Base-by-base conservation (phyloP, 2,888 invertebrate species). In the Mycalesis mineus region DNA sequence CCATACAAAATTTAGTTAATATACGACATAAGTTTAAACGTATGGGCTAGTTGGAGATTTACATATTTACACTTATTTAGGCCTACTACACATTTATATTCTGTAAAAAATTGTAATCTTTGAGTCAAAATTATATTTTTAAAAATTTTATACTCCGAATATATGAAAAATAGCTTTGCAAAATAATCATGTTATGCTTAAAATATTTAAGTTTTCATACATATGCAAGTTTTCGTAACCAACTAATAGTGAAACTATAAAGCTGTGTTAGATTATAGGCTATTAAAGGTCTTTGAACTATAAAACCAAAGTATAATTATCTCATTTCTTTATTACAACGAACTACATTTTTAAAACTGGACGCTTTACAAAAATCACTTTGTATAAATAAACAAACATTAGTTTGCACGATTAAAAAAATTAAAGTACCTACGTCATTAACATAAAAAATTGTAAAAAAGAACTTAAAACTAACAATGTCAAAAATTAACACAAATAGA, bases 41-140 rank as follows among this genome's bases (percentile, higher is more conserved):
- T 74, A 69, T 65, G 58, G 62, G 57, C 61, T 58, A 61, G 31
- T 33, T 58, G 45, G 33, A 58, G 68, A 73, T 82, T 74, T 84
- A 87, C 85, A 87, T 87, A 87, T 87, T 79, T 87, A 88, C 86
- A 87, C 57, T 66, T 68, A 68, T 57, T 65, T 68, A 68, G 65
- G 65, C 67, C 66, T 67, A 71, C 60, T 58, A 60, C 61, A 67
- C 61, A 67, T 59, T 58, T 56, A 60, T 55, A 56, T 55, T 36
- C 7, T 53, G 44, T 53, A 53, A 53, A 53, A 45, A 53, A 45
- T 33, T 31, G 37, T 28, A 45, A 53, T 45, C 36, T 44, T 22
- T 45, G 36, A 59, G 63, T 58, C 49, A 51, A 60, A 63, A 61
- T 59, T 53, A 60, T 47, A 59, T 41, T 57, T 49, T 62, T 45